Base-by-base conservation (phyloP, 2,888 invertebrate genomes). In the Idaea aversata region DNA sequence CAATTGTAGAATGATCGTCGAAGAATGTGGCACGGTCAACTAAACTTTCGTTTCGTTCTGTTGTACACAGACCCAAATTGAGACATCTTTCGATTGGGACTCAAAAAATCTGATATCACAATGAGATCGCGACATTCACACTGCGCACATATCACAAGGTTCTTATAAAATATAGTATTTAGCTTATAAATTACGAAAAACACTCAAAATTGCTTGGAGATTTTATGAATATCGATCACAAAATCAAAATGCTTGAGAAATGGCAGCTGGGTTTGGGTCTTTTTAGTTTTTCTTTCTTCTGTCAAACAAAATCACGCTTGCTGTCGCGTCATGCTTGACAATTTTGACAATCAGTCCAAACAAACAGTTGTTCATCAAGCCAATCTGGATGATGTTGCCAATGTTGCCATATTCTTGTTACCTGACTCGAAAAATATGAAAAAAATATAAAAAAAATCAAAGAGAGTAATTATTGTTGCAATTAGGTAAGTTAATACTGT, bases 1-100 rank as follows among this genome's bases (percentile, higher is more conserved):
- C 59, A 34, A 25, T 13, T 16, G 13, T 59, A 25, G 34, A 59
- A 59, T 25, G 34, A 25, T 59, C 59, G 7, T 77, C 80, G 83
- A 81, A 76, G 76, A 81, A 76, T 74, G 80, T 75, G 75, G 77
- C 82, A 86, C 86, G 83, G 84, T 89, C 87, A 88, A 85, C 88
- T 90, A 81, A 79, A 91, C 92, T 93, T 93, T 91, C 92, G 89
- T 90, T 91, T 93, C 85, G 91, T 93, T 80, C 91, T 86, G 84
- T 85, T 93, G 90, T 92, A 93, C 76, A 88, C 83, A 76, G 83
- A 87, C 84, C 91, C 89, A 83, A 83, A 90, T 77, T 79, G 84
- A 79, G 86, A 90, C 92, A 92, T 92, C 77, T 90, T 90, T 87
- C 84, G 88, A 87, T 77, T 77, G 78, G 70, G 75, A 78, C 78